These are phyloP conservation scores for Planiliza haematocheilus DNA, from an alignment of 2,113 vertebrate genomes.

Conservation along the genomic window DNA sequence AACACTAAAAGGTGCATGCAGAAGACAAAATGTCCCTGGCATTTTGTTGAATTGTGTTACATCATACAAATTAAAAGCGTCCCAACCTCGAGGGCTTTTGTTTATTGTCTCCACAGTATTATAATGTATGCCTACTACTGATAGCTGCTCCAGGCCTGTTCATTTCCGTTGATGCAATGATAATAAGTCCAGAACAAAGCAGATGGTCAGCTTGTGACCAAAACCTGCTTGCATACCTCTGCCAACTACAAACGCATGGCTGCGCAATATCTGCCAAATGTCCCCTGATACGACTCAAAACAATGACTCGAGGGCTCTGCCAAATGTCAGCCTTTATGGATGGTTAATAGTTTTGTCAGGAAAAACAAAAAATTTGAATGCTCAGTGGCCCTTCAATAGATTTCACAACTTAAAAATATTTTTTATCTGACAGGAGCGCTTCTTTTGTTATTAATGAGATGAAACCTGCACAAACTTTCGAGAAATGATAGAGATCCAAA, in stretches of 20 bases:
- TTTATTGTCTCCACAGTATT: neutral
- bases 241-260: conserved; percentile 52
- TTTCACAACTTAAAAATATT: neutral
- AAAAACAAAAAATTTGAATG: neutral
- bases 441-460: neutral
- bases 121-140: neutral
- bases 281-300: conserved; percentile 30
- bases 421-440: neutral
- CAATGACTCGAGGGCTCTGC: neutral
- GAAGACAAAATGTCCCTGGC: too few relatives aligned
- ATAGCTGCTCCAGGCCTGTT: conserved; percentile 18
- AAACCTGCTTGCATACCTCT: conserved; percentile 48
- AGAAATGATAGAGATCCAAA: conserved; percentile 24
- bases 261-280: conserved; percentile 47
- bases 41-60: too few relatives aligned
- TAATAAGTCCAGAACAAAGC: conserved; percentile 64
- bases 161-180: conserved; percentile 33
- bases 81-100: neutral
- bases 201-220: conserved; percentile 74
- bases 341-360: conserved; percentile 1
- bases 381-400: neutral
- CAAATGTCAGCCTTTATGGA: conserved; percentile 16
- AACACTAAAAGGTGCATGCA: too few relatives aligned
- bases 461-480: neutral
- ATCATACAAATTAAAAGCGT: neutral